Evolutionary conservation across 2,797 vertebrate genomes (phyloP).

Genomic region (Melanogrammus aeglefinus): DNA sequence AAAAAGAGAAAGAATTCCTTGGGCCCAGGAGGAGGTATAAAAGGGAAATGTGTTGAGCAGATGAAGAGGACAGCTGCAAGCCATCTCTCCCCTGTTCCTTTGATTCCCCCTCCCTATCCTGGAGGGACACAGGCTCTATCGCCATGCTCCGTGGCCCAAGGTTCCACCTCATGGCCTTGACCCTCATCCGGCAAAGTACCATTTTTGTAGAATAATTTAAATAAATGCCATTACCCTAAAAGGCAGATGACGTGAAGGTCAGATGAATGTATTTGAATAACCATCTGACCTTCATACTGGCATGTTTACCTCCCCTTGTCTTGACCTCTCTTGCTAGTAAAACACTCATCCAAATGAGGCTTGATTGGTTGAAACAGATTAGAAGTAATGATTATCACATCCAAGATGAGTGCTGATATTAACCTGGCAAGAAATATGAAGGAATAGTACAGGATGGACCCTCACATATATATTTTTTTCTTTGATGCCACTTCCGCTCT

Average conservation of each 20-base stretch:
- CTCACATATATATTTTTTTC: not conserved
- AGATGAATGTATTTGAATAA: not conserved
- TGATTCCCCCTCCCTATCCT: constrained; percentile 52
- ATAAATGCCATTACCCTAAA: not conserved
- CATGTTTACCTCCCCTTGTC: not conserved
- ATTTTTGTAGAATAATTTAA: not conserved
- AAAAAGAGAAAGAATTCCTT: constrained; percentile 31
- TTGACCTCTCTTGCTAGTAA: not conserved
- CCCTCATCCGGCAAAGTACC: constrained; percentile 9
- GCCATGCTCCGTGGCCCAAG: constrained; percentile 29
- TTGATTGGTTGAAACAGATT: not conserved
- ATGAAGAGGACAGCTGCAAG: constrained; percentile 62
- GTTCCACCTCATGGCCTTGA: constrained; percentile 32
- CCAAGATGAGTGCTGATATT: not conserved
- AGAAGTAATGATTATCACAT: not conserved
- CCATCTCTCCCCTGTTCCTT: constrained; percentile 56
- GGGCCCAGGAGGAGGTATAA: constrained; percentile 48
- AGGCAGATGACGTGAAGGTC: not conserved
- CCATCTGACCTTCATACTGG: not conserved
- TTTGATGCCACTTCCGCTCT: too few species aligned
- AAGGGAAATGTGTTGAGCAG: constrained; percentile 62
- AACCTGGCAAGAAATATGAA: not conserved
- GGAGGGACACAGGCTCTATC: constrained; percentile 29
- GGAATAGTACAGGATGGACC: not conserved
- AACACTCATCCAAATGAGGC: not conserved